Conservation (phyloP, 2,113 vertebrate species). For the Eurypyga helias region DNA sequence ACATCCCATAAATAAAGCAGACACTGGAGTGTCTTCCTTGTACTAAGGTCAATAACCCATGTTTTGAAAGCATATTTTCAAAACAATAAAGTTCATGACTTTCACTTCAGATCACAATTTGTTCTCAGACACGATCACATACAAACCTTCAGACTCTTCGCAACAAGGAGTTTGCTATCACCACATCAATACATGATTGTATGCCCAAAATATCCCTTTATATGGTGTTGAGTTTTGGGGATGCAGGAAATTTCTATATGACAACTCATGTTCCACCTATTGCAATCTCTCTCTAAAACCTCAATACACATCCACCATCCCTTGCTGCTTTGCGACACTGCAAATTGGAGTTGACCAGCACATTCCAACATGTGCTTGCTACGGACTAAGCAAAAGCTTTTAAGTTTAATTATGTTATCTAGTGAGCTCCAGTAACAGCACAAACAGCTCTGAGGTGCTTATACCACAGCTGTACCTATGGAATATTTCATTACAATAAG, state of each 20-base stretch:
- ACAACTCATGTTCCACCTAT: neutral
- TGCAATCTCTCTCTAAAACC: neutral
- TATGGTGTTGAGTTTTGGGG: neutral
- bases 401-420: slow-evolving; percentile 1
- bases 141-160: neutral
- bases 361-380: neutral
- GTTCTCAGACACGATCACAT: neutral
- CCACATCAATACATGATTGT: neutral
- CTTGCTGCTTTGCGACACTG: neutral
- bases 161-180: neutral
- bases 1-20: neutral
- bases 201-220: neutral
- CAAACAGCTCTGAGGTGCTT: neutral
- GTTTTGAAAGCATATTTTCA: neutral
- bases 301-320: neutral
- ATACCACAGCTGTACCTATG: neutral
- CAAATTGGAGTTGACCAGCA: neutral
- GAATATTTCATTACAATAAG: neutral
- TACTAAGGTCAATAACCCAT: neutral
- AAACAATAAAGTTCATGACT: neutral
- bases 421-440: neutral
- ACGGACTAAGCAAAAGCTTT: neutral
- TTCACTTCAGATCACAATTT: neutral
- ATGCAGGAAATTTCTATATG: neutral
- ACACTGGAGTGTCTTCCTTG: neutral